These are phyloP conservation scores for Caranx melampygus DNA, from an alignment of 2,113 vertebrate species.

Conservation along the genomic window DNA sequence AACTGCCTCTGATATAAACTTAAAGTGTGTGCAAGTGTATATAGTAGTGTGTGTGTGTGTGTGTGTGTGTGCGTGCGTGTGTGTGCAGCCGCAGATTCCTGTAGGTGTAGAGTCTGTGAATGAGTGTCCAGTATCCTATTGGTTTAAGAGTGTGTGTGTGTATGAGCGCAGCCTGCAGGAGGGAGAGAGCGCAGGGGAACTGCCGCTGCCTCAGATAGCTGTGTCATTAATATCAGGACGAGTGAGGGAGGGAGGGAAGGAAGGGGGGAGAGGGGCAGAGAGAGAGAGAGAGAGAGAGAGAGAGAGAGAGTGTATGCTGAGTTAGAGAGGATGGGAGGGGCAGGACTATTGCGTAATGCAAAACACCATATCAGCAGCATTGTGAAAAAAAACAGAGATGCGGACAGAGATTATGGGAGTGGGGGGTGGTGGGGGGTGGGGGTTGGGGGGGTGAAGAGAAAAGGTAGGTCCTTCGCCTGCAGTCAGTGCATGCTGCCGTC, in stretches of 20 bases:
- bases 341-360: conserved; percentile 85
- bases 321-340: conserved; percentile 87
- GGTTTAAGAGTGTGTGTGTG: conserved; percentile 28
- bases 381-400: conserved; percentile 50
- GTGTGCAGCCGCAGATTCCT: conserved; percentile 43
- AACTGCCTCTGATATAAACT: conserved; percentile 22
- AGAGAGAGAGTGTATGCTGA: conserved; percentile 78
- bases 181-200: conserved; percentile 78
- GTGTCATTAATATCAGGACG: conserved; percentile 85
- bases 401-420: conserved; percentile 31
- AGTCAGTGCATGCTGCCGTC: conserved; percentile 29
- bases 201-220: conserved; percentile 79
- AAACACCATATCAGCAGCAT: conserved; percentile 72
- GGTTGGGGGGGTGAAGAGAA: neutral
- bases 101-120: conserved; percentile 26
- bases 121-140: conserved; percentile 19
- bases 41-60: conserved; percentile 7
- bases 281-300: conserved; percentile 81
- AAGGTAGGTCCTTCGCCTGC: conserved; percentile 32
- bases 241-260: conserved; percentile 65
- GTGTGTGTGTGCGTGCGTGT: conserved; percentile 16
- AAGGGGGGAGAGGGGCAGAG: conserved; percentile 78
- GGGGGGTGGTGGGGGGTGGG: neutral
- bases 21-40: conserved; percentile 7
- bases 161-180: conserved; percentile 73